Percentiles rank a stretch among this genome's conserved stretches.
These are phyloP conservation scores for Marasmarcha lunaedactyla DNA, from an alignment of 2,888 invertebrate genomes.

Conservation along the genomic window DNA sequence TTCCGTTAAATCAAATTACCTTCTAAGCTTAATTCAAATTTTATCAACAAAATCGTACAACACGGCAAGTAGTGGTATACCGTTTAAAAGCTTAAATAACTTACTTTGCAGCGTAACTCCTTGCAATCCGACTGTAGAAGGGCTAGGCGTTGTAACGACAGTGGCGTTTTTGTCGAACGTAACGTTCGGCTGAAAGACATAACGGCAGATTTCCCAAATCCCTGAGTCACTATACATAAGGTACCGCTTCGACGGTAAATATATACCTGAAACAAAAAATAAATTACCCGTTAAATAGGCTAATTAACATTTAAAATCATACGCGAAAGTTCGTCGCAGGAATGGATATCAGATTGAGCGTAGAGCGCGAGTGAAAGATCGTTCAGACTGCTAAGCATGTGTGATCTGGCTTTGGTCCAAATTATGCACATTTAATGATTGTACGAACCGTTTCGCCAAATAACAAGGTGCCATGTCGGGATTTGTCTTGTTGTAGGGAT, in stretches of 20 bases:
- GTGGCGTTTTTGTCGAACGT: constrained; percentile 19
- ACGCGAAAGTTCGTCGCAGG: neutral
- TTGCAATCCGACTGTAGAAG: too few relatives aligned
- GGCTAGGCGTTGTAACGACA: constrained; percentile 21
- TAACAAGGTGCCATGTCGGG: too few relatives aligned
- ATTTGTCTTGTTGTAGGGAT: too few relatives aligned
- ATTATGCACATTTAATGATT: too few relatives aligned
- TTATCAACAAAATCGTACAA: too few relatives aligned
- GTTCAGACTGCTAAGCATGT: too few relatives aligned
- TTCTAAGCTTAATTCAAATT: neutral
- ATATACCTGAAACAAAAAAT: constrained; percentile 51
- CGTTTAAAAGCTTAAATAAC: constrained; percentile 11
- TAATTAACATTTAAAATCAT: neutral
- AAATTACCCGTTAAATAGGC: constrained; percentile 14
- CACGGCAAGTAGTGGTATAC: too few relatives aligned
- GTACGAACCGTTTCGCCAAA: too few relatives aligned
- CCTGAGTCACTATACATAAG: constrained; percentile 78
- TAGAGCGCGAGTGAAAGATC: too few relatives aligned
- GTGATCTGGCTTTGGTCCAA: too few relatives aligned
- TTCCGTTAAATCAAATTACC: neutral
- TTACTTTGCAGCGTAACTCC: too few relatives aligned
- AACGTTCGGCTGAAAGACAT: constrained; percentile 39
- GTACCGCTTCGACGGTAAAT: constrained; percentile 65
- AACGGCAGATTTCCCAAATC: constrained; percentile 75
- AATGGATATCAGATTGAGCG: too few relatives aligned